phyloP scores from a whole-genome alignment of 2,797 vertebrate species.

The Chelmon rostratus region DNA sequence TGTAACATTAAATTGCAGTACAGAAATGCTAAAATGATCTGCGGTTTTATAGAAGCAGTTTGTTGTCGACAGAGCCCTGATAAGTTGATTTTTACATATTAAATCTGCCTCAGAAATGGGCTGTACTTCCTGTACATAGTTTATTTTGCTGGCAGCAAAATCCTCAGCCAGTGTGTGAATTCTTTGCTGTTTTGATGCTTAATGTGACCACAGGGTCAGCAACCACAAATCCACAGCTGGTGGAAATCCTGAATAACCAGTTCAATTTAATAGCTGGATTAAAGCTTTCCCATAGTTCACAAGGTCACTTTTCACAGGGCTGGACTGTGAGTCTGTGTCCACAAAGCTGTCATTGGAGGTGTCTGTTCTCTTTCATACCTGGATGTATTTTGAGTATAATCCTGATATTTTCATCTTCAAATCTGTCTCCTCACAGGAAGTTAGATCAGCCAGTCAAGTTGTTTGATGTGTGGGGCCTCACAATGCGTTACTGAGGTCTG shows the following conservation, averaged over 20 bases:
- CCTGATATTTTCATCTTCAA: background rate
- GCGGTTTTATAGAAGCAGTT: background rate
- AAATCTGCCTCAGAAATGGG: too few species aligned
- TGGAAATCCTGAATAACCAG: background rate
- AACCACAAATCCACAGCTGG: background rate
- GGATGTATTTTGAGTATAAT: background rate
- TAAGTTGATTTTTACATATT: background rate
- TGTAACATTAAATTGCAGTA: background rate
- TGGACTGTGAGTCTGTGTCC: background rate
- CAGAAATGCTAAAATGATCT: background rate
- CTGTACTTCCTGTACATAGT: too few species aligned
- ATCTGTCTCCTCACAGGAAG: background rate
- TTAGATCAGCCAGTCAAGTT: background rate
- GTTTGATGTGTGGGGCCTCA: background rate
- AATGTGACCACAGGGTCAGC: background rate
- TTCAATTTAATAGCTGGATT: background rate
- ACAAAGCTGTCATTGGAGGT: background rate
- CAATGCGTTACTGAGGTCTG: background rate
- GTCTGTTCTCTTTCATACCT: background rate
- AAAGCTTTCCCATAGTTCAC: background rate
- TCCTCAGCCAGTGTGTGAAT: too few species aligned
- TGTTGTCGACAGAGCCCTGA: background rate
- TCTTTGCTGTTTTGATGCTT: background rate
- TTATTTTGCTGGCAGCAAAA: background rate
- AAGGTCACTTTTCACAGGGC: background rate